phyloP scores from a whole-genome alignment of 2,888 invertebrate species.

The Chrysomela aeneicollis region DNA sequence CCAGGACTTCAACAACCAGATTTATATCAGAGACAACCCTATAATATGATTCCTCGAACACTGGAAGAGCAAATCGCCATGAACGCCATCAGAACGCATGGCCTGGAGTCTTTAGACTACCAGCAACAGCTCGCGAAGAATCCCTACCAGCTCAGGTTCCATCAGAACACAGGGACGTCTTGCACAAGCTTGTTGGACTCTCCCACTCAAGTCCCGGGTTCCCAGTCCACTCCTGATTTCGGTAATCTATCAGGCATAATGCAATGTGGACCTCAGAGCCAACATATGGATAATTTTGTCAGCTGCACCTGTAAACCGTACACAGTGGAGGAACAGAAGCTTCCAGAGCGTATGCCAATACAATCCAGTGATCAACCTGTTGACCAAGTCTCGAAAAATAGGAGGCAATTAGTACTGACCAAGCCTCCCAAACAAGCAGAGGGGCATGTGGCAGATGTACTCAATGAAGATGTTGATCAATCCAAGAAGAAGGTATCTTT shows the following conservation, averaged over 20 bases:
- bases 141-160: slow-evolving; percentile 47
- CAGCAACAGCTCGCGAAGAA: slow-evolving; percentile 36
- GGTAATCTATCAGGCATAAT: slow-evolving; percentile 29
- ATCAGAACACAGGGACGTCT: slow-evolving; percentile 46
- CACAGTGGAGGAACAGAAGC: background rate
- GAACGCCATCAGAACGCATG: slow-evolving; percentile 11
- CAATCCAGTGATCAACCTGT: background rate
- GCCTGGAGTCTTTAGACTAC: slow-evolving; percentile 24
- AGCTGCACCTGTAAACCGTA: background rate
- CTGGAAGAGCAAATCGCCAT: slow-evolving; percentile 18
- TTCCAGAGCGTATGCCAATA: background rate
- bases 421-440: background rate
- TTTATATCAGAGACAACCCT: background rate
- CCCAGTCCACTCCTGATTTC: slow-evolving; percentile 36
- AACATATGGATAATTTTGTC: background rate
- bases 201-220: slow-evolving; percentile 25
- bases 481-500: slow-evolving; percentile 2
- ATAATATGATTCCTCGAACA: background rate
- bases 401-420: slow-evolving; percentile 7
- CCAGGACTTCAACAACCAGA: background rate
- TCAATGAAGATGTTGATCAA: slow-evolving; percentile 7
- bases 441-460: slow-evolving; percentile 17
- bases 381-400: background rate
- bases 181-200: slow-evolving; percentile 39
- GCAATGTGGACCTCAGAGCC: background rate